Evolutionary conservation across 2,797 vertebrate species (phyloP).

Genomic region (Botia kubotai): DNA sequence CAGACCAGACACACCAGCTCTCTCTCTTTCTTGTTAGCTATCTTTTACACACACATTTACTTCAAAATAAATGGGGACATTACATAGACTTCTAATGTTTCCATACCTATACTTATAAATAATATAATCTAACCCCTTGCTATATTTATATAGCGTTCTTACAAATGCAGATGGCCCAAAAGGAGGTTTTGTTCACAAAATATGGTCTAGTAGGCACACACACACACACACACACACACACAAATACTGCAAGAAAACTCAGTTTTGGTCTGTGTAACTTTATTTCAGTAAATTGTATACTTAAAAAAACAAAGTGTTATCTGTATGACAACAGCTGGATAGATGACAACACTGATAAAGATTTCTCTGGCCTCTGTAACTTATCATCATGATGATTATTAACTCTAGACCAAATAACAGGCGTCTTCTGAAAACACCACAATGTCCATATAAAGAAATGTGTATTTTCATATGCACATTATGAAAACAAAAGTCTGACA

Average conservation of each 20-base stretch:
- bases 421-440: slow-evolving; percentile 35
- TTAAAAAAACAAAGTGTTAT: slow-evolving; percentile 83
- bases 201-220: too few species aligned
- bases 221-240: not conserved
- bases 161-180: too few species aligned
- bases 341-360: slow-evolving; percentile 54
- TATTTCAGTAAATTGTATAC: slow-evolving; percentile 97
- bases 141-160: too few species aligned
- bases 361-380: not conserved
- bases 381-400: slow-evolving; percentile 11
- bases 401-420: slow-evolving; percentile 20
- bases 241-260: not conserved
- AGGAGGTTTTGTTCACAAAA: too few species aligned
- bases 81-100: too few species aligned
- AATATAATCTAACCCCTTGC: too few species aligned
- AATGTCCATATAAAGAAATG: slow-evolving; percentile 35
- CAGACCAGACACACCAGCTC: slow-evolving; percentile 26
- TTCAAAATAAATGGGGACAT: too few species aligned
- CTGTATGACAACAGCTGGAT: slow-evolving; percentile 76
- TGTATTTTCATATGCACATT: slow-evolving; percentile 17
- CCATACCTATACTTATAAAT: too few species aligned
- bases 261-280: slow-evolving; percentile 89
- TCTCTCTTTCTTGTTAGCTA: not conserved
- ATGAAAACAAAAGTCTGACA: slow-evolving; percentile 20
- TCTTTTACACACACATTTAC: not conserved